Evolutionary conservation across 2,797 vertebrate species (phyloP), one percentile per base, ranked within the genome.

Genomic region (Lagodon rhomboides): DNA sequence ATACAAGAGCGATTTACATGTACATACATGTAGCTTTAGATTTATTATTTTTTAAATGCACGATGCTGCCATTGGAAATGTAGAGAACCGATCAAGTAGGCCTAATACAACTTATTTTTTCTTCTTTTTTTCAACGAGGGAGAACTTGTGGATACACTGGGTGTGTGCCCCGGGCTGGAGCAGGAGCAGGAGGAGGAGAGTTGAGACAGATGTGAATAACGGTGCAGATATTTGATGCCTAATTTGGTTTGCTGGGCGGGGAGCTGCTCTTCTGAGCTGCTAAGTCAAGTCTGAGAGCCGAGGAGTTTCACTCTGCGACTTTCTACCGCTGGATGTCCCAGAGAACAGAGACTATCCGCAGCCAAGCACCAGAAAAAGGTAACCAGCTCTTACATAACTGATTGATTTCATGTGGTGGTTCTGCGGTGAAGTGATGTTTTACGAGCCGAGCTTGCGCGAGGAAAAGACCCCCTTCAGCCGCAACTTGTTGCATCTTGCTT

Each of bases 181-280:
- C 13, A 11, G 61, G 53, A 64, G 79, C 51, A 51, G 58, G 53
- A 69, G 75, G 70, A 61, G 64, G 56, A 56, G 67, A 38, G 38
- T 11, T 11, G 68, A 50, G 64, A 71, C 80, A 85, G 82, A 94
- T 80, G 87, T 91, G 87, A 89, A 64, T 83, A 93, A 91, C 84
- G 82, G 80, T 81, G 82, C 75, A 83, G 85, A 90, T 72, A 89
- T 91, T 82, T 77, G 46, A 92, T 44, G 76, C 93, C 92, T 91
- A 91, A 94, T 92, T 94, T 93, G 92, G 91, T 85, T 84, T 79
- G 73, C 83, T 87, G 93, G 92, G 93, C 87, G 93, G 85, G 80
- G 91, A 83, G 46, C 43, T 63, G 75, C 73, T 70, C 16, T 25
- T 68, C 65, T 4, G 65, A 73, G n/a, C 69, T 50, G 64, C 68